A percentile compares a stretch with the other conserved stretches of the same genome.
phyloP scores from a whole-genome alignment of 2,888 invertebrate species.

The Calameuta pallipes region DNA sequence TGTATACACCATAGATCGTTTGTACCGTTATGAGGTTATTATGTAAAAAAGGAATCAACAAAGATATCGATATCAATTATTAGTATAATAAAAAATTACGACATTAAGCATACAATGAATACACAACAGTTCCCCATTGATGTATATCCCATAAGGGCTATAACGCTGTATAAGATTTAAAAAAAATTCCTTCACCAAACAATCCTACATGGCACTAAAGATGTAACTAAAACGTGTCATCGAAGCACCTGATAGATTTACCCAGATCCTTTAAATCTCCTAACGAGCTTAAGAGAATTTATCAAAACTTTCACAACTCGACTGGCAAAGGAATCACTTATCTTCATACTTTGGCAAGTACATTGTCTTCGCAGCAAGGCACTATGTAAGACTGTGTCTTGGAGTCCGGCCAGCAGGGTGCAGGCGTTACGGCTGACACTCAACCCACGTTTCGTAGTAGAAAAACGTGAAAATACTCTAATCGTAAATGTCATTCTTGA shows the following conservation, averaged over 20 bases:
- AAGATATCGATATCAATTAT: not conserved
- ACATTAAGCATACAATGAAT: not conserved
- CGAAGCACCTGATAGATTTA: not conserved
- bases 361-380: conserved; percentile 3
- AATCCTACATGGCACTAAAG: not conserved
- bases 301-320: not conserved
- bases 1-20: not conserved
- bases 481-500: conserved; percentile 2
- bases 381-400: conserved; percentile 2
- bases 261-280: not conserved
- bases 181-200: not conserved
- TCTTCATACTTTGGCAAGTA: not conserved
- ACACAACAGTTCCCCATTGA: not conserved
- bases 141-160: not conserved
- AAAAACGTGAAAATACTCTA: conserved; percentile 1
- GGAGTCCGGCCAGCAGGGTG: conserved; percentile 2
- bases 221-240: not conserved
- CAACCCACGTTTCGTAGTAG: not conserved
- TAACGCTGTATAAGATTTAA: not conserved
- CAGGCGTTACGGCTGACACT: not conserved
- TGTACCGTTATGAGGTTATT: not conserved
- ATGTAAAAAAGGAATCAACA: not conserved
- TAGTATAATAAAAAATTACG: not conserved
- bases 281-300: not conserved
- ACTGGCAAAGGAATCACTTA: not conserved